Evolutionary conservation across 2,888 invertebrate genomes (phyloP).

Genomic region (Ennomos fuscantarius): DNA sequence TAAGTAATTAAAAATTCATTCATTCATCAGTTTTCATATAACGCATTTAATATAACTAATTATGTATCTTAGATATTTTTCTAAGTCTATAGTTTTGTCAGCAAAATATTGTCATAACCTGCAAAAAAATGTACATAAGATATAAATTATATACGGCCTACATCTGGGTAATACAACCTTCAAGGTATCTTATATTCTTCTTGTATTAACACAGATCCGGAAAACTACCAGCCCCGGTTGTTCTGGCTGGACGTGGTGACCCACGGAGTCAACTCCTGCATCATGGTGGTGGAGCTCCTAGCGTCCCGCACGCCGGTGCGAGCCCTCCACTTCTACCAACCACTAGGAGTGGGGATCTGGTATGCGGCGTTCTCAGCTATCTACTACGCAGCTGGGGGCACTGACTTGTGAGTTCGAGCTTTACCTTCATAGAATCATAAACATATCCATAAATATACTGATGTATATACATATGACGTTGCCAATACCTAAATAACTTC

Average conservation of each 20-base stretch:
- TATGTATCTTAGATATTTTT: no score
- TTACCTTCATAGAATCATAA: background rate
- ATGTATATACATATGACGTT: no score
- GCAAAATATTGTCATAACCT: no score
- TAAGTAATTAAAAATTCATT: no score
- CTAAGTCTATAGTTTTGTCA: no score
- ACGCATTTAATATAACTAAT: no score
- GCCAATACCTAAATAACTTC: no score
- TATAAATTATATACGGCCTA: no score
- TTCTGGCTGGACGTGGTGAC: conserved; percentile 72
- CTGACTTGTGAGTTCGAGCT: conserved; percentile 84
- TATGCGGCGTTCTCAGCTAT: conserved; percentile 89
- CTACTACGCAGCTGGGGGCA: conserved; percentile 91
- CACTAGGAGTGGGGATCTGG: conserved; percentile 86
- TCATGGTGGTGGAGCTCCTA: conserved; percentile 89
- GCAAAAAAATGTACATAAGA: background rate
- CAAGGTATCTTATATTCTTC: no score
- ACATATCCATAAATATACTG: no score
- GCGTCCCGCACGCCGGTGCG: conserved; percentile 87
- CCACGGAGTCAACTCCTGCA: conserved; percentile 88
- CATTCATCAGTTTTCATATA: no score
- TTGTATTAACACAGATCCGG: conserved; percentile 29
- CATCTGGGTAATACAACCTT: no score
- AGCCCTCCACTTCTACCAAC: conserved; percentile 85
- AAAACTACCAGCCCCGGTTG: conserved; percentile 33